These are phyloP conservation scores for Rhingia campestris DNA, from an alignment of 2,888 invertebrate species.

Conservation along the genomic window DNA sequence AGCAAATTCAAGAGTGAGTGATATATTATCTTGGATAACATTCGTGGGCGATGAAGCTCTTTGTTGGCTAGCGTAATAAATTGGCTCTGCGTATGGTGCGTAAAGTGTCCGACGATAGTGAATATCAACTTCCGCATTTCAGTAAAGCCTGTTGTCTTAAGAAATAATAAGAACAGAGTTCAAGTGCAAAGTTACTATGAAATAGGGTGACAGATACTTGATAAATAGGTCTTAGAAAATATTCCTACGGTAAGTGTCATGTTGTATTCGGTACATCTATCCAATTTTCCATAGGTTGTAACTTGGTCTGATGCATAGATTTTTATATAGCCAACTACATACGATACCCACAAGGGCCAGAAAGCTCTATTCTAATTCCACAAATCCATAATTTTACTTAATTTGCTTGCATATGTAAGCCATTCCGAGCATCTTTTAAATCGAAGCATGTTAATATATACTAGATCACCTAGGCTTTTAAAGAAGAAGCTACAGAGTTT, in stretches of 20 bases:
- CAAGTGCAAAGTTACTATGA: neutral
- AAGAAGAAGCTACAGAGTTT: neutral
- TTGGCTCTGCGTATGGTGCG: slow-evolving; percentile 34
- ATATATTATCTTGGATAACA: slow-evolving; percentile 52
- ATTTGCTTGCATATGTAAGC: neutral
- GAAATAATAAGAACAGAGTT: neutral
- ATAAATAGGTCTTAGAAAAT: neutral
- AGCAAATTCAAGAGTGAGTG: slow-evolving; percentile 41
- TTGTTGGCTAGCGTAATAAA: slow-evolving; percentile 52
- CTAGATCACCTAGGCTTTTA: neutral
- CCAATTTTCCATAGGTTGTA: neutral
- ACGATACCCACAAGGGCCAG: no score
- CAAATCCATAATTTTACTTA: neutral
- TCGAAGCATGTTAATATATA: neutral
- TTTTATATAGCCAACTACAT: neutral
- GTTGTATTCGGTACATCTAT: no score
- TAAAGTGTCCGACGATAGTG: slow-evolving; percentile 1
- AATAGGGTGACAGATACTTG: neutral
- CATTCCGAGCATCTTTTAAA: neutral
- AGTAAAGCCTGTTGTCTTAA: neutral
- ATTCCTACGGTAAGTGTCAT: no score
- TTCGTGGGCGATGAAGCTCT: slow-evolving; percentile 50
- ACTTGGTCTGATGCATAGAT: neutral
- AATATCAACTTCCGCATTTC: slow-evolving; percentile 29
- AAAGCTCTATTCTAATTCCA: neutral